Evolutionary conservation across 2,113 vertebrate genomes (phyloP).

Genomic region (Athene cunicularia): DNA sequence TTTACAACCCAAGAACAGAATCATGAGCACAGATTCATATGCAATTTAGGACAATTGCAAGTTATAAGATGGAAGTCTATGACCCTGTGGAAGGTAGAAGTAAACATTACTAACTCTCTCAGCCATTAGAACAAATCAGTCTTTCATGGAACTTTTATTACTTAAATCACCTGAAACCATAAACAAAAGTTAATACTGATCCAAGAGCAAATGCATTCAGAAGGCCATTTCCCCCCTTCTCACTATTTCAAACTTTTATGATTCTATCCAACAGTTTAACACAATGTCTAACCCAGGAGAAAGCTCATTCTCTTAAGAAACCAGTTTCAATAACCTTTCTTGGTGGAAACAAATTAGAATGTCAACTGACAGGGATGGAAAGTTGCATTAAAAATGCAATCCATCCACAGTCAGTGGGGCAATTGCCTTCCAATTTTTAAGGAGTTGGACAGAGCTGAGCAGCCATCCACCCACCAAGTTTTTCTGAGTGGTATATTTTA

Average conservation of each 20-base stretch:
- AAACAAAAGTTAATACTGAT: neutral
- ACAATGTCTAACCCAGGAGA: neutral
- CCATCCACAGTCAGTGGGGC: neutral
- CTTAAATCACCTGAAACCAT: neutral
- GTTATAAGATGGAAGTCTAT: neutral
- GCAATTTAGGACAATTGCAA: neutral
- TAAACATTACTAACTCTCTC: neutral
- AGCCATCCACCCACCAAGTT: neutral
- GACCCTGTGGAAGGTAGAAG: neutral
- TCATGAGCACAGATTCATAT: neutral
- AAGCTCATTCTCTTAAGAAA: neutral
- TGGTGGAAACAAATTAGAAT: neutral
- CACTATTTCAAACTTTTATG: neutral
- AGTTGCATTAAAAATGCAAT: neutral
- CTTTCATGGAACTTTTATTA: conserved; percentile 9
- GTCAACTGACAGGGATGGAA: neutral
- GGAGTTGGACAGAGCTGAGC: neutral
- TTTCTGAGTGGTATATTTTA: neutral
- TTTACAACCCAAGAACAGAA: neutral
- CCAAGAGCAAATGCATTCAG: neutral
- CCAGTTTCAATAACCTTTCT: neutral
- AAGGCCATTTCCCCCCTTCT: neutral
- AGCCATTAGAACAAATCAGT: neutral
- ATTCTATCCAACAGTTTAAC: neutral
- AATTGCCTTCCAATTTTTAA: neutral